Conservation (phyloP, 2,888 invertebrate species). For the Neoitamus cyanurus region DNA sequence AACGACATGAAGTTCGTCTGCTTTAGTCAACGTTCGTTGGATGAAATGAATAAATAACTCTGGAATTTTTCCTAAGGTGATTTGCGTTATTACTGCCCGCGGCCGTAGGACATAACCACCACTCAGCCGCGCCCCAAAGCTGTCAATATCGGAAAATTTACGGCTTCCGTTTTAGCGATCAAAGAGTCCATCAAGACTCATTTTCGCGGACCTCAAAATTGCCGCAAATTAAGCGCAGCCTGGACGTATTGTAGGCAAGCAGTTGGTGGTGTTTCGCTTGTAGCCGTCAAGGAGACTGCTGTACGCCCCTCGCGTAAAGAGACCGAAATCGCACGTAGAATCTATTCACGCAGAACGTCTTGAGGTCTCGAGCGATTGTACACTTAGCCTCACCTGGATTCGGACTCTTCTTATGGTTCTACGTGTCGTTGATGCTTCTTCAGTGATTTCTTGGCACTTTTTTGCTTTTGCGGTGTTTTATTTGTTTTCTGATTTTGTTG, state of each 20-base stretch:
- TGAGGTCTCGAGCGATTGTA: constrained; percentile 20
- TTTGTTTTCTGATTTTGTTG: constrained; percentile 34
- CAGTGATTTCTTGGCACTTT: constrained; percentile 45
- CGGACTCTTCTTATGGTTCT: constrained; percentile 44
- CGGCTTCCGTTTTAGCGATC: constrained; percentile 23
- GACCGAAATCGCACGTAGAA: constrained; percentile 38
- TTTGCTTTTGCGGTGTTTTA: not conserved
- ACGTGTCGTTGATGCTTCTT: constrained; percentile 52
- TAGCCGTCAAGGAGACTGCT: not conserved
- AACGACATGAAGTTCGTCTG: not conserved
- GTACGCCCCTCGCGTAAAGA: not conserved
- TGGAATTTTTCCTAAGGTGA: not conserved
- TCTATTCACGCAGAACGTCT: constrained; percentile 36
- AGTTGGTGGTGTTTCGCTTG: not conserved
- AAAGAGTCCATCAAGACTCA: constrained; percentile 15
- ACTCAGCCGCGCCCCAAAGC: not conserved
- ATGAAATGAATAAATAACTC: not conserved
- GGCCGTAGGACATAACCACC: not conserved
- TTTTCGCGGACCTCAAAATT: not conserved
- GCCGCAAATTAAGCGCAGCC: constrained; percentile 2
- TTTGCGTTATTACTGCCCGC: not conserved
- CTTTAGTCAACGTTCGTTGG: not conserved
- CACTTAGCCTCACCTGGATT: constrained; percentile 22
- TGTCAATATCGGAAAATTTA: constrained; percentile 8
- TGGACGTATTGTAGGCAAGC: not conserved